Evolutionary conservation across 2,888 invertebrate genomes (phyloP).

Genomic region (Minunthozetes semirufus): DNA sequence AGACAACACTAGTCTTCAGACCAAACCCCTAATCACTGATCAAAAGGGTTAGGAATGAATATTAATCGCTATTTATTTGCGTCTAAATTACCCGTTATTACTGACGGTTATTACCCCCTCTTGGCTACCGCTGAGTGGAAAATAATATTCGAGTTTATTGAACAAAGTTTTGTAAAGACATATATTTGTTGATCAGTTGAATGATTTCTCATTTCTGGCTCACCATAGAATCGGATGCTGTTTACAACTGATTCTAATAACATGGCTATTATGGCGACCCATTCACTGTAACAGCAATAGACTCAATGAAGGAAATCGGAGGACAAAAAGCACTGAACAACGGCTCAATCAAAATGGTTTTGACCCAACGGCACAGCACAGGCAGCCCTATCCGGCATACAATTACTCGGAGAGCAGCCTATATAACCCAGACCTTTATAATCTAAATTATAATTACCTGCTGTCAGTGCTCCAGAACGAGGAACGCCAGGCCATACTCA

Average conservation of each 20-base stretch:
- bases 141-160: too few species aligned
- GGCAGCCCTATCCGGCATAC: neutral
- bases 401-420: neutral
- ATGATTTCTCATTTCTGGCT: slow-evolving; percentile 12
- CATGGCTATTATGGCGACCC: slow-evolving; percentile 21
- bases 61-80: too few species aligned
- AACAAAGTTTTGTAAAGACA: neutral
- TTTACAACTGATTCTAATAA: neutral
- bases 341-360: slow-evolving; percentile 3
- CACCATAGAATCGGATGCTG: neutral
- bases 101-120: too few species aligned
- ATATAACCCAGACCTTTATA: neutral
- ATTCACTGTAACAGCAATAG: slow-evolving; percentile 16
- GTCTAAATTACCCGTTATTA: too few species aligned
- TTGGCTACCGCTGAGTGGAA: too few species aligned
- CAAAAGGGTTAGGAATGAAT: too few species aligned
- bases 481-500: slow-evolving; percentile 17
- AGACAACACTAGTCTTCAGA: too few species aligned
- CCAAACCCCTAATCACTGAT: too few species aligned
- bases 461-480: neutral
- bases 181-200: slow-evolving; percentile 5
- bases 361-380: neutral
- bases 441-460: neutral
- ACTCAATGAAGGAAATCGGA: slow-evolving; percentile 16
- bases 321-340: neutral